These are phyloP conservation scores for Andrena dorsata DNA, from an alignment of 2,888 invertebrate genomes.

Conservation along the genomic window DNA sequence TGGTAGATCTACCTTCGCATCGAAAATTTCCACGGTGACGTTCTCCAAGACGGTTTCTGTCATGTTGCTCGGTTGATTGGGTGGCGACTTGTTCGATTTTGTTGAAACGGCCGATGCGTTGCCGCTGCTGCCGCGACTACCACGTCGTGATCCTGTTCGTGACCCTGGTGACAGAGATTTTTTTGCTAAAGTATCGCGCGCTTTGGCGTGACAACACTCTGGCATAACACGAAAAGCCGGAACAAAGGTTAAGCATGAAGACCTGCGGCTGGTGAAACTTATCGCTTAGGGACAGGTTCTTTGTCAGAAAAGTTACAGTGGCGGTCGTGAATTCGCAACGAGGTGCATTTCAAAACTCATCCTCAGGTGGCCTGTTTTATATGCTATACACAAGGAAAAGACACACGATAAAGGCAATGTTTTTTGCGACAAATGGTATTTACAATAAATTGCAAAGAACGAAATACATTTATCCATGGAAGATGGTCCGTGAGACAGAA, in stretches of 20 bases:
- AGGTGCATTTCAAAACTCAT: neutral
- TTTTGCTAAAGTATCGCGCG: conserved; percentile 77
- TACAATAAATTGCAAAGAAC: too few relatives aligned
- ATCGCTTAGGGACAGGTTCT: conserved; percentile 22
- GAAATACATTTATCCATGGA: too few relatives aligned
- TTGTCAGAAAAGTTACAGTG: conserved; percentile 26
- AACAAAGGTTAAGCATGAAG: conserved; percentile 64
- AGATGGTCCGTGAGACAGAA: too few relatives aligned
- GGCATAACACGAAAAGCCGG: conserved; percentile 70
- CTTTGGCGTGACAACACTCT: conserved; percentile 55
- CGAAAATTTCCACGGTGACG: conserved; percentile 92
- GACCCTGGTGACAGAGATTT: conserved; percentile 83
- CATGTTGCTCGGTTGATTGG: conserved; percentile 76
- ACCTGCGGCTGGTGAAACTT: conserved; percentile 48
- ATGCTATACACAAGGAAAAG: neutral
- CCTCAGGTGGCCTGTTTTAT: neutral
- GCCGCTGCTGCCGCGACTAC: conserved; percentile 90
- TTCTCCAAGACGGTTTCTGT: conserved; percentile 85
- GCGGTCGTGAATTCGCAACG: conserved; percentile 21
- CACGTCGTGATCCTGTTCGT: conserved; percentile 88
- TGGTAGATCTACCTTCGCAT: too few relatives aligned
- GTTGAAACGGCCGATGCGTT: conserved; percentile 91
- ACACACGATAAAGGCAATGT: neutral
- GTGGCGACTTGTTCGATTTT: conserved; percentile 87
- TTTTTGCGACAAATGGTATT: neutral